Evolutionary conservation across 2,888 invertebrate species (phyloP).

Genomic region (Arrhopalites spinosus): DNA sequence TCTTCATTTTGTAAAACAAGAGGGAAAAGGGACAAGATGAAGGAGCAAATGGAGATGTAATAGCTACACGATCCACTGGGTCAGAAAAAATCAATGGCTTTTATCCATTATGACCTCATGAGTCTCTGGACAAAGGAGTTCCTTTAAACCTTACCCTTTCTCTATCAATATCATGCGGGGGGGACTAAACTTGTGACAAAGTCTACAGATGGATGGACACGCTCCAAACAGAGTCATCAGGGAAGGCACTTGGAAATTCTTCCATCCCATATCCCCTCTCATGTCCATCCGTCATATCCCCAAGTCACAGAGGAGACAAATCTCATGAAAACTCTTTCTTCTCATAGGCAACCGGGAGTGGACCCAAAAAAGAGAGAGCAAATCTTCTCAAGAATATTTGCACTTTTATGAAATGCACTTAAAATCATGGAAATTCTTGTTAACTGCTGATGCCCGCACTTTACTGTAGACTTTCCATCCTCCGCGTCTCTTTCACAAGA

Average conservation of each 20-base stretch:
- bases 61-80: conserved; percentile 8
- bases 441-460: too few relatives aligned
- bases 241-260: neutral
- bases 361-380: neutral
- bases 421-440: too few relatives aligned
- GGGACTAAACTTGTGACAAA: neutral
- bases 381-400: neutral
- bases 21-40: neutral
- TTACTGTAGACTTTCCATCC: too few relatives aligned
- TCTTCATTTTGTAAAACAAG: neutral
- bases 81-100: conserved; percentile 29
- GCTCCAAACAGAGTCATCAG: neutral
- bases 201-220: neutral
- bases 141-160: neutral
- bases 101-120: conserved; percentile 21
- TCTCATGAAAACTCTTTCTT: too few relatives aligned
- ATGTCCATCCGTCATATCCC: neutral
- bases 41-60: neutral
- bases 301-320: neutral
- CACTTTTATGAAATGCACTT: neutral
- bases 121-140: neutral
- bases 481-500: too few relatives aligned
- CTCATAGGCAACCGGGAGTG: neutral
- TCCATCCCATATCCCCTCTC: neutral
- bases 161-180: too few relatives aligned